These are phyloP conservation scores for Apotomis betuletana DNA, from an alignment of 2,888 invertebrate genomes.

Conservation along the genomic window DNA sequence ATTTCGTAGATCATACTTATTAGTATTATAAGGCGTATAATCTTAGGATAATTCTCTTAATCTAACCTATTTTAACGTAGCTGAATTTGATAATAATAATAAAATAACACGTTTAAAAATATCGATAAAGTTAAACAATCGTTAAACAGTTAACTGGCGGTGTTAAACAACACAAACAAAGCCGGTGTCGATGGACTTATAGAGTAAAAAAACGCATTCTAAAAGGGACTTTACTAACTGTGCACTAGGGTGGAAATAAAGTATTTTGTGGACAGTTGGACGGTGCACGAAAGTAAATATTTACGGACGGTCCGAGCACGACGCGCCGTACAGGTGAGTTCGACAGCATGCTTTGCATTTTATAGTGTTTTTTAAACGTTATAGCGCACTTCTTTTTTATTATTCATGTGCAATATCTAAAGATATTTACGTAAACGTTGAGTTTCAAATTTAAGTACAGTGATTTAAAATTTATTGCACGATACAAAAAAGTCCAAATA, in stretches of 20 bases:
- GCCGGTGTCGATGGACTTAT: constrained; percentile 57
- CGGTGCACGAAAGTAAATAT: constrained; percentile 50
- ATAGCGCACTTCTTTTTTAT: constrained; percentile 1
- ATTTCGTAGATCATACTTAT: neutral
- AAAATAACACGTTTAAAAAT: constrained; percentile 62
- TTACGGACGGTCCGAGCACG: constrained; percentile 24
- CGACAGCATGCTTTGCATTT: constrained; percentile 19
- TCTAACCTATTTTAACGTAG: constrained; percentile 36
- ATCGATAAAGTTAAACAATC: constrained; percentile 64
- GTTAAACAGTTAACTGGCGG: constrained; percentile 54
- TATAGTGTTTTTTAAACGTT: constrained; percentile 26
- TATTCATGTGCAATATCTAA: neutral
- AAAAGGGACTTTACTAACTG: constrained; percentile 45
- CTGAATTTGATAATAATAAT: constrained; percentile 52
- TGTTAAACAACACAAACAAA: constrained; percentile 52
- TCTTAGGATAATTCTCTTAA: constrained; percentile 3
- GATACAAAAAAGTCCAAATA: no score
- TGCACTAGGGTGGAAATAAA: constrained; percentile 48
- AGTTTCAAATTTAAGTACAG: no score
- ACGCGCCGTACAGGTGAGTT: constrained; percentile 31
- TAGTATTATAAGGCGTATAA: constrained; percentile 10
- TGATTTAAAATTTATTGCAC: no score
- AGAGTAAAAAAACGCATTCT: neutral
- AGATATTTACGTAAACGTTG: neutral
- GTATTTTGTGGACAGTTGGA: constrained; percentile 39